Conservation (phyloP, 1,140 invertebrate species). For the Rhopalosiphum padi region DNA sequence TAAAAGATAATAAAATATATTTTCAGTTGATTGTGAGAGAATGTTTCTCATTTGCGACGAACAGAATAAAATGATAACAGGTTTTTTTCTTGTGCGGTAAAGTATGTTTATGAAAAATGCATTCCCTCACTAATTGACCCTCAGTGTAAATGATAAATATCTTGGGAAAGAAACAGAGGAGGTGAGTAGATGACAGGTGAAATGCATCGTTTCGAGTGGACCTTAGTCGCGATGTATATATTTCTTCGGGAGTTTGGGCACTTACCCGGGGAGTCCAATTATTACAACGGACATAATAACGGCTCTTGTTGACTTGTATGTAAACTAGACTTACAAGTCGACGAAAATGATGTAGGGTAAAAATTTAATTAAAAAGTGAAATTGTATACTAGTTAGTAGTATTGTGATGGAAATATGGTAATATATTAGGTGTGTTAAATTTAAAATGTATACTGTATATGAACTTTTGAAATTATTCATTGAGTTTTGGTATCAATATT, state of each 20-base stretch:
- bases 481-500: neutral
- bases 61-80: constrained; percentile 23
- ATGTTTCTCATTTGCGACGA: neutral
- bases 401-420: neutral
- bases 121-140: constrained; percentile 44
- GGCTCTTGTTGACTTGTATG: neutral
- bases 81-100: neutral
- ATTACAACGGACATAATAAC: constrained; percentile 5
- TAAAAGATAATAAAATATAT: neutral
- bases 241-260: constrained; percentile 11
- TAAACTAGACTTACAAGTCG: constrained; percentile 8
- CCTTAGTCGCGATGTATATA: neutral
- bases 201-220: constrained; percentile 36
- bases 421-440: neutral
- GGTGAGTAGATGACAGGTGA: neutral
- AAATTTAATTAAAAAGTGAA: neutral
- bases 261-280: constrained; percentile 36
- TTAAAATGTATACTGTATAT: neutral
- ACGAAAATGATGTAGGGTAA: neutral
- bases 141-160: constrained; percentile 47
- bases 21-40: neutral
- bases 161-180: neutral
- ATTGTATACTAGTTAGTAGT: neutral
- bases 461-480: neutral
- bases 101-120: constrained; percentile 48